Base-by-base conservation (phyloP, 2,113 vertebrate genomes). In the Eira barbara region DNA sequence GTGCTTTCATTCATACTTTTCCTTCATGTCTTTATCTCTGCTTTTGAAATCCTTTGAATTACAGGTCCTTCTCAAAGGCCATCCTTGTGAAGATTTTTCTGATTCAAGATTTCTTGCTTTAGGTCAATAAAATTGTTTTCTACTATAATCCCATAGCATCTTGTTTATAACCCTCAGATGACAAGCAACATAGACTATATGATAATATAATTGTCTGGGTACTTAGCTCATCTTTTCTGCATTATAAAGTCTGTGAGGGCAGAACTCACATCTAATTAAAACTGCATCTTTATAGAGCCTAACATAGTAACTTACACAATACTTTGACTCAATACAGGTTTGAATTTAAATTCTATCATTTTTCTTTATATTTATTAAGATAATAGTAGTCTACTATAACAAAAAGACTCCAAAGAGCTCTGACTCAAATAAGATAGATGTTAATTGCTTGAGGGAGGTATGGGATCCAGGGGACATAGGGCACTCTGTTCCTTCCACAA, bases 241-340 rank as follows among this genome's bases (percentile, higher is more conserved):
- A 89, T 95, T 94, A 69, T 78, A 91, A 95, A 73, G 20, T 47
- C 29, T 94, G 47, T 82, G 55, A 80, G 36, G 71, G 23, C 9
- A 86, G 39, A 94, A 93, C 7, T 89, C 96, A 34, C 20, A 73
- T 84, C 10, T 93, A 65, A 84, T 87, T 92, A 71, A 94, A 47
- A 79, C 45, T 91, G 4, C 17, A 91, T 59, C 36, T 84, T 82
- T 82, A 12, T 74, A 83, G 67, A 95, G 92, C 17, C 63, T n/a
- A 79, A 76, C 23, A 31, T 5, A 87, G 49, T 76, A 95, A 96
- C 25, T 82, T 82, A 45, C 15, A 49, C 6, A 78, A 57, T 81
- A 94, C 5, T 95, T 82, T 13, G 20, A 69, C 23, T 76, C 34
- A 57, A 5, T 69, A 45, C 55, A 59, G 5, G 13, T 57, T 82